Evolutionary conservation across 64 coral and sea anemone genomes (phyloP).

Genomic region (Stichodactyla mertensii): DNA sequence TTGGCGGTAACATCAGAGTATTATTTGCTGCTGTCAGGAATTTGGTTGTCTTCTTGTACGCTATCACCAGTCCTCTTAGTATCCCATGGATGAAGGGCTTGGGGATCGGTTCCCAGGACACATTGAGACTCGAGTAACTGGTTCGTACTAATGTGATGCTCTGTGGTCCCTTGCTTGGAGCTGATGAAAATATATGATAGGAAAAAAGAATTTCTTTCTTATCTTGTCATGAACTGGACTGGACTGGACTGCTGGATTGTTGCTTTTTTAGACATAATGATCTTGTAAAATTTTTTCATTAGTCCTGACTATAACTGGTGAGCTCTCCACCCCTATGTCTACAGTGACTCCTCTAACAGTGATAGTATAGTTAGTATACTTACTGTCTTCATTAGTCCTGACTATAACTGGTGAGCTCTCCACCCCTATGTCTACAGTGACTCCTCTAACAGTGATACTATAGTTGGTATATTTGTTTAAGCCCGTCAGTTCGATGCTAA

Average conservation of each 20-base stretch:
- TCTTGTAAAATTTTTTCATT: neutral
- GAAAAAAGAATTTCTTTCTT: neutral
- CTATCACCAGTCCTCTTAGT: slow-evolving; percentile 40
- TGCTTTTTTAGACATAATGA: too few relatives aligned
- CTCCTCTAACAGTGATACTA: slow-evolving; percentile 28
- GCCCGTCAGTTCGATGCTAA: slow-evolving; percentile 1
- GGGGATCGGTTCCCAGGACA: slow-evolving; percentile 67
- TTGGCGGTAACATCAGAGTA: slow-evolving; percentile 30
- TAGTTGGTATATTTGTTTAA: slow-evolving; percentile 48
- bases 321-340: slow-evolving; percentile 3
- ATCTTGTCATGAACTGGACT: too few relatives aligned
- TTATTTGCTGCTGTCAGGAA: neutral
- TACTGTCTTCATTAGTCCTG: slow-evolving; percentile 38
- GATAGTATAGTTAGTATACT: slow-evolving; percentile 17
- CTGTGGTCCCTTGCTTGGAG: slow-evolving; percentile 63
- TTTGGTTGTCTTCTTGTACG: slow-evolving; percentile 27
- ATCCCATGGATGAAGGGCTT: slow-evolving; percentile 50
- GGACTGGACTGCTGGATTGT: too few relatives aligned
- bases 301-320: slow-evolving; percentile 10
- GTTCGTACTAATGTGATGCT: slow-evolving; percentile 41
- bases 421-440: slow-evolving; percentile 20
- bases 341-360: slow-evolving; percentile 31
- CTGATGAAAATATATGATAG: slow-evolving; percentile 1
- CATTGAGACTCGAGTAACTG: slow-evolving; percentile 59
- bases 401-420: neutral